Conservation (phyloP, 2,888 invertebrate species). For the Trichopria drosophilae region DNA sequence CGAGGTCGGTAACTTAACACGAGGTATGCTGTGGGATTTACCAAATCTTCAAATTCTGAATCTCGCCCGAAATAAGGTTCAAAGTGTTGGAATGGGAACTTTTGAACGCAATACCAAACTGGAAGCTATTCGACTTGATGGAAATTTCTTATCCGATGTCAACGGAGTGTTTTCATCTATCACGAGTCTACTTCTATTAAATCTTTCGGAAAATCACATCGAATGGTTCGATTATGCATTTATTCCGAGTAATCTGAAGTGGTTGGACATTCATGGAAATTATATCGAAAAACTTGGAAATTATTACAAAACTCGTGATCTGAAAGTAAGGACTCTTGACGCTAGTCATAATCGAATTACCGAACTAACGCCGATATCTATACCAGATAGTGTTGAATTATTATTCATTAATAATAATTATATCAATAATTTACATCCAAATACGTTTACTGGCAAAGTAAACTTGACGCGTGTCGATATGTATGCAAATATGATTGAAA, state of each 20-base stretch:
- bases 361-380: slow-evolving; percentile 79
- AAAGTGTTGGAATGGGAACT: slow-evolving; percentile 80
- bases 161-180: slow-evolving; percentile 87
- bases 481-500: slow-evolving; percentile 84
- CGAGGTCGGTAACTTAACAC: slow-evolving; percentile 80
- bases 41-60: slow-evolving; percentile 84
- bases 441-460: slow-evolving; percentile 83
- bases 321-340: slow-evolving; percentile 77
- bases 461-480: slow-evolving; percentile 85
- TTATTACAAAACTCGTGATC: slow-evolving; percentile 75
- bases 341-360: slow-evolving; percentile 87
- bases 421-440: slow-evolving; percentile 77
- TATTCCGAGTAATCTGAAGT: slow-evolving; percentile 84
- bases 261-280: slow-evolving; percentile 89
- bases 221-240: slow-evolving; percentile 94
- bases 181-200: slow-evolving; percentile 82
- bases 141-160: slow-evolving; percentile 84
- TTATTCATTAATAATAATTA: slow-evolving; percentile 88
- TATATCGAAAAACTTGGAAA: slow-evolving; percentile 85
- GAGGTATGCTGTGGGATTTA: slow-evolving; percentile 85
- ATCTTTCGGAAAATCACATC: slow-evolving; percentile 87
- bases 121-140: slow-evolving; percentile 85
- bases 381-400: slow-evolving; percentile 85
- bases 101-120: slow-evolving; percentile 80
- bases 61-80: slow-evolving; percentile 86